Evolutionary conservation across 2,113 vertebrate species (phyloP).

Genomic region (Oncorhynchus mykiss): DNA sequence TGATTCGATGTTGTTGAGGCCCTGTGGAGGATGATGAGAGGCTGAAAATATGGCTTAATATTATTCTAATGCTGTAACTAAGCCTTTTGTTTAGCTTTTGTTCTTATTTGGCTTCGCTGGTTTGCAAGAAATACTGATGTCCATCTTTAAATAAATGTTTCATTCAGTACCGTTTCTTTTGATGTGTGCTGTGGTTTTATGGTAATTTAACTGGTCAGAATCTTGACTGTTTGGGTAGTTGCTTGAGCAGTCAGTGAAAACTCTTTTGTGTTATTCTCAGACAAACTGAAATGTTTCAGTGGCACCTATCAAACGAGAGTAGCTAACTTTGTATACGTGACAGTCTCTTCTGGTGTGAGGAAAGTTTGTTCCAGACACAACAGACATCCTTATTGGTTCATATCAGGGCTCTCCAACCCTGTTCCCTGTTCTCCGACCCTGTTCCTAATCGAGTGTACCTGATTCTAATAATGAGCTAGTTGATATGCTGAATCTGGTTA

Average conservation of each 20-base stretch:
- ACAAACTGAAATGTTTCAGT: not conserved
- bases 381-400: not conserved
- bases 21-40: no score
- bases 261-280: not conserved
- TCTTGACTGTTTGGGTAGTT: not conserved
- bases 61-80: constrained; percentile 27
- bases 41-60: no score
- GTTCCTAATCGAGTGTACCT: no score
- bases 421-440: no score
- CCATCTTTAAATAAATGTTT: constrained; percentile 58
- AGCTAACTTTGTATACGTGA: not conserved
- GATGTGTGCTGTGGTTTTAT: constrained; percentile 9
- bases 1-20: no score
- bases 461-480: no score
- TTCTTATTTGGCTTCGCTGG: constrained; percentile 37
- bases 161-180: constrained; percentile 21
- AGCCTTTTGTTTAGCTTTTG: constrained; percentile 26
- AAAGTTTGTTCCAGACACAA: not conserved
- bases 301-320: not conserved
- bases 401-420: no score
- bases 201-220: not conserved
- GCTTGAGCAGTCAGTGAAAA: not conserved
- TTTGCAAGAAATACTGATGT: constrained; percentile 51
- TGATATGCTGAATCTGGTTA: no score
- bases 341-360: not conserved